Base-by-base conservation (phyloP, 2,888 invertebrate genomes). In the Trissolcus japonicus region DNA sequence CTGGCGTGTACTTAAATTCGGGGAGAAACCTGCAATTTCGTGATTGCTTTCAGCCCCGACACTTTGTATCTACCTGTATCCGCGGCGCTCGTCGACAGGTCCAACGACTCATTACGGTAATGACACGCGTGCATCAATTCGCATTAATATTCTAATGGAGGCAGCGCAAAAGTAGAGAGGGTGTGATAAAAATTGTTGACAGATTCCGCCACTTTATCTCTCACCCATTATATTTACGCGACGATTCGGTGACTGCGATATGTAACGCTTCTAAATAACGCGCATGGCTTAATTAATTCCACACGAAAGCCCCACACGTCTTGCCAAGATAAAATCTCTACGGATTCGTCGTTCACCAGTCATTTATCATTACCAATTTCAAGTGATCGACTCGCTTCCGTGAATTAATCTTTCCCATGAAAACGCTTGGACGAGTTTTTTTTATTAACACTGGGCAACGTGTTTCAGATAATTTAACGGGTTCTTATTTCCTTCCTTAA, bases 81-180 rank as follows among this genome's bases (percentile, higher is more conserved):
- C 63, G 59, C 66, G 60, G 51, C 73, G 72, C 54, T 55, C 60
- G 81, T 71, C 81, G 82, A 82, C 83, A 84, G 84, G 85, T 85
- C 84, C 84, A 83, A 84, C 83, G 85, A 87, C 87, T 87, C 88
- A 88, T 88, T 88, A 88, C 86, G 82, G 84, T 88, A 88, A 88
- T 88, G 87, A 88, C 87, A 86, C 86, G 85, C 85, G 82, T 83
- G 86, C 88, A 88, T 88, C 87, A 87, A 88, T 88, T 87, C 86
- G 85, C 86, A 86, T 87, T 88, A 88, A 88, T 88, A 88, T 87
- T 88, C 87, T 88, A 88, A 88, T 88, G 88, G 86, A 85, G 82
- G 84, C 73, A 77, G 71, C 78, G 69, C 16, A 29, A 60, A 53
- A 67, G 69, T 57, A 69, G 48, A 76, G 82, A 69, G 63, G 61